A percentile compares a stretch with the other conserved stretches of the same genome.
These are phyloP conservation scores for Myotis vivesi DNA, from an alignment of 2,797 vertebrate species.

Conservation along the genomic window DNA sequence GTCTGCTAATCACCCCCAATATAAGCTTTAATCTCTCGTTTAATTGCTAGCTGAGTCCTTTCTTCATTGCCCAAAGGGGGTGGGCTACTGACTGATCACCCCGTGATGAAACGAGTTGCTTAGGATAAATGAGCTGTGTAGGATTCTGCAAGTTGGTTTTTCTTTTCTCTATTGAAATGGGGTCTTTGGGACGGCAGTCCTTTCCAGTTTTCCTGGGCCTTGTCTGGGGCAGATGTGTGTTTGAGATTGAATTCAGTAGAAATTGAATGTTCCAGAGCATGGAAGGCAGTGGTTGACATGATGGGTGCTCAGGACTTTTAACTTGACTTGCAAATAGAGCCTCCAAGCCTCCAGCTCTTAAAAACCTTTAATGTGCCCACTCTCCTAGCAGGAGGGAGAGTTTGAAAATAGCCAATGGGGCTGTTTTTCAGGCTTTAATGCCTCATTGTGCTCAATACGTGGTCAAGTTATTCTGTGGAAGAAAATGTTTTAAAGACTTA, in stretches of 20 bases:
- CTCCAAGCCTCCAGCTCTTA: not conserved
- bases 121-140: fast-evolving
- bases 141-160: fast-evolving
- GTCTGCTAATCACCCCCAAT: not conserved
- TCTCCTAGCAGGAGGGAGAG: not conserved
- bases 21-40: not conserved
- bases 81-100: not conserved
- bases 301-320: not conserved
- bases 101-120: not conserved
- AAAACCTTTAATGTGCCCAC: not conserved
- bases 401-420: not conserved
- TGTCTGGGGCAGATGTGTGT: not conserved
- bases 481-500: slow-evolving; percentile 9
- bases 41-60: not conserved
- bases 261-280: fast-evolving
- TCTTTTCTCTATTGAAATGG: not conserved
- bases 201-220: not conserved
- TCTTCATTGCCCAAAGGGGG: not conserved
- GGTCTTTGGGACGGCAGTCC: not conserved
- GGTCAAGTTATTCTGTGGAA: not conserved
- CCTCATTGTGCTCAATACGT: not conserved
- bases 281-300: not conserved
- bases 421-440: not conserved
- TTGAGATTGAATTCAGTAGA: not conserved
- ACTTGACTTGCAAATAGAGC: slow-evolving; percentile 18